Evolutionary conservation across 2,113 vertebrate species (phyloP).

Genomic region (Vidua macroura): DNA sequence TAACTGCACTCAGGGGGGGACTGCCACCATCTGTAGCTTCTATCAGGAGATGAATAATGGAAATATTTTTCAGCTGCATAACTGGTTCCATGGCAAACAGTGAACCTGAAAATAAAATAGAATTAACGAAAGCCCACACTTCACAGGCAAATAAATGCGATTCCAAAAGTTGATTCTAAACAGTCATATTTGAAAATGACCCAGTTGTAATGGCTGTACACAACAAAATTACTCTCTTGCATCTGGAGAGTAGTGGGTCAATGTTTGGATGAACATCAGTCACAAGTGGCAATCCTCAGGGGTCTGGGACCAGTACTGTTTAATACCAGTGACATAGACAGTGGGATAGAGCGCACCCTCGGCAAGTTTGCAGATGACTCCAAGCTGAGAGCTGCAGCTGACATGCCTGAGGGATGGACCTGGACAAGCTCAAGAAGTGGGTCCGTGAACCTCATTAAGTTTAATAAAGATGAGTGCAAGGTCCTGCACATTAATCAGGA

Average conservation of each 20-base stretch:
- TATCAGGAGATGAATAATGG: slow-evolving; percentile 78
- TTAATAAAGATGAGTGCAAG: background rate
- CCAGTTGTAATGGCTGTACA: background rate
- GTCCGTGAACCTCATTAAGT: background rate
- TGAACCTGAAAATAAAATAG: slow-evolving; percentile 77
- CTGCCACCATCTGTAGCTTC: slow-evolving; percentile 85
- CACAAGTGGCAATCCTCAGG: background rate
- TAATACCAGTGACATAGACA: background rate
- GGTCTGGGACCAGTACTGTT: background rate
- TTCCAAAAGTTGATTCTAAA: background rate
- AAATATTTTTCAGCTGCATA: slow-evolving; percentile 61
- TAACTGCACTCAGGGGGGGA: slow-evolving; percentile 75
- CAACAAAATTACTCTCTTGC: background rate
- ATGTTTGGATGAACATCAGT: background rate
- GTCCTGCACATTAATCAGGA: background rate
- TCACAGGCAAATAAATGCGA: background rate
- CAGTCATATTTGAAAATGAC: background rate
- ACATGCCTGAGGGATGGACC: background rate
- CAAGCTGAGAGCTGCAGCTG: background rate
- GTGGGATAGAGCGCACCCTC: background rate
- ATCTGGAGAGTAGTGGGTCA: background rate
- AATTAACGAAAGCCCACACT: background rate
- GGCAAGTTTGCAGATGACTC: background rate
- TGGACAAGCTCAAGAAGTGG: background rate
- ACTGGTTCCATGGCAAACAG: slow-evolving; percentile 77